phyloP scores from a whole-genome alignment of 2,113 vertebrate genomes.

The Elgaria multicarinata region DNA sequence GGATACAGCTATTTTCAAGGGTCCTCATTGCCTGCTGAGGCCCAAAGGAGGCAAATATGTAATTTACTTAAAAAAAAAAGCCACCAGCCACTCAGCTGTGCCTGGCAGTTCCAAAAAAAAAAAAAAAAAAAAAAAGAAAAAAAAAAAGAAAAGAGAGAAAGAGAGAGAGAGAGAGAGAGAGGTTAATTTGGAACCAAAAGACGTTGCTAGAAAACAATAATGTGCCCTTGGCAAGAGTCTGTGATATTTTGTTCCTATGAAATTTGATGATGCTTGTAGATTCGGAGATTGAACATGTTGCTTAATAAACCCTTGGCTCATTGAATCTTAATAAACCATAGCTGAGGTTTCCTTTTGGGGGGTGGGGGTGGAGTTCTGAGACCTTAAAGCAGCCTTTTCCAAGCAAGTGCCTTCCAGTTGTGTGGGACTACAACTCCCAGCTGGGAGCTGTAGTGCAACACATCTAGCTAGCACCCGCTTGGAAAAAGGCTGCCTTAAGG shows the following conservation, averaged over 20 bases:
- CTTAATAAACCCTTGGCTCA: constrained; percentile 26
- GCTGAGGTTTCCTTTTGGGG: not conserved
- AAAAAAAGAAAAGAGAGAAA: too few relatives aligned
- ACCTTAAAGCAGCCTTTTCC: not conserved
- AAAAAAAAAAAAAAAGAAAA: too few relatives aligned
- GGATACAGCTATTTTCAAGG: fast-evolving
- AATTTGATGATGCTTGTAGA: not conserved
- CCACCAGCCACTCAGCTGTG: not conserved
- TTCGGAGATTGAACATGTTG: not conserved
- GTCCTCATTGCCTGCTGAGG: not conserved
- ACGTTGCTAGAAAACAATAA: not conserved
- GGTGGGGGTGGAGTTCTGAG: not conserved
- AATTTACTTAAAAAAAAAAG: not conserved
- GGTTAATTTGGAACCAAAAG: not conserved
- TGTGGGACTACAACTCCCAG: too few relatives aligned
- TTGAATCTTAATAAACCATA: not conserved
- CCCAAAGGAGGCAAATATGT: not conserved
- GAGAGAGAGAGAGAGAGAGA: too few relatives aligned
- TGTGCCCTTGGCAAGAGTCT: not conserved
- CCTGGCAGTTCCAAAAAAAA: not conserved
- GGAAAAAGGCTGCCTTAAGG: too few relatives aligned
- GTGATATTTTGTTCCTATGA: not conserved
- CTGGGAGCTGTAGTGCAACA: too few relatives aligned
- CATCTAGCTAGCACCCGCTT: too few relatives aligned
- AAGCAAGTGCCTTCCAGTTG: too few relatives aligned